Evolutionary conservation across 2,113 vertebrate genomes (phyloP).

Genomic region (Eurystomus gularis): DNA sequence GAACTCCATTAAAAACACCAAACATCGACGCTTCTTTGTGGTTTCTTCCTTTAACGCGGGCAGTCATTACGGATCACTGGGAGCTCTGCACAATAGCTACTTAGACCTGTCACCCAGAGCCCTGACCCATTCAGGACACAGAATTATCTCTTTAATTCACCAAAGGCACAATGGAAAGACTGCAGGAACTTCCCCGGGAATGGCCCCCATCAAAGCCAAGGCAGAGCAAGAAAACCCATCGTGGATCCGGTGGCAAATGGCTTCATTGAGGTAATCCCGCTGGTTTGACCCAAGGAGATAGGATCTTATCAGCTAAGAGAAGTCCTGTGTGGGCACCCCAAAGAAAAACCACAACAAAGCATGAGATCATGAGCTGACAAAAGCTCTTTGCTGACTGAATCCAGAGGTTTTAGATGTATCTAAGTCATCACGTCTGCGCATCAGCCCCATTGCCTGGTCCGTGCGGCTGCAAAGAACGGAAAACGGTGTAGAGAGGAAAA

Average conservation of each 20-base stretch:
- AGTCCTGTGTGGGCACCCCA: not conserved
- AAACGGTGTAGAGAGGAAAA: rapidly evolving
- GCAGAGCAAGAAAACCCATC: not conserved
- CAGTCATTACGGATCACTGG: not conserved
- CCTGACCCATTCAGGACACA: not conserved
- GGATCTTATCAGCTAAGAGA: not conserved
- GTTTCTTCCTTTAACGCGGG: not conserved
- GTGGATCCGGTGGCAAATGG: not conserved
- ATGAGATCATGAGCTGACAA: not conserved
- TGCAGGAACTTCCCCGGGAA: not conserved
- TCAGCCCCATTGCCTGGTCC: not conserved
- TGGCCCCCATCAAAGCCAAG: not conserved
- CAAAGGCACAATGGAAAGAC: not conserved
- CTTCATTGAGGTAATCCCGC: not conserved
- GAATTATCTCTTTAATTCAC: not conserved
- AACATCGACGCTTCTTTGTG: not conserved
- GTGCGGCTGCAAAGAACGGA: rapidly evolving
- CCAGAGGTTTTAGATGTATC: not conserved
- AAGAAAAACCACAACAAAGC: not conserved
- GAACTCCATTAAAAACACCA: not conserved
- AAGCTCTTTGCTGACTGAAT: not conserved
- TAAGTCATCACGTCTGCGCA: not conserved
- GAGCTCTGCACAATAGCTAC: not conserved
- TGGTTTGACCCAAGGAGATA: not conserved
- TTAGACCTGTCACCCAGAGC: not conserved